phyloP scores from a whole-genome alignment of 1,140 invertebrate genomes.

The Caenorhabditis briggsae region DNA sequence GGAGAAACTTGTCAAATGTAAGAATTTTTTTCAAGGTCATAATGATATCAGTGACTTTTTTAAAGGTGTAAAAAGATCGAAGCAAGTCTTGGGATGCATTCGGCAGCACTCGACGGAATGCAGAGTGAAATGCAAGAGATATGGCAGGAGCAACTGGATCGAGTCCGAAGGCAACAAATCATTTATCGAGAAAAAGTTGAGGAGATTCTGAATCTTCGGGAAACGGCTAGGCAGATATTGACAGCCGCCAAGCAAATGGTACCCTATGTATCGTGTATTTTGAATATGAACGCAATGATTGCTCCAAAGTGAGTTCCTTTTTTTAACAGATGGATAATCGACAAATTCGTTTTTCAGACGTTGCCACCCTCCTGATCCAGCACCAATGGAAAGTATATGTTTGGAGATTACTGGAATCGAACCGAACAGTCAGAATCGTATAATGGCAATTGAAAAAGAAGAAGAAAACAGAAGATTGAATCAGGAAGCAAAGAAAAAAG shows the following conservation, averaged over 20 bases:
- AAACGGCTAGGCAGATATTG: conserved; percentile 68
- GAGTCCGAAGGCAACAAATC: conserved; percentile 70
- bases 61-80: conserved; percentile 70
- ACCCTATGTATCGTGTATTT: conserved; percentile 69
- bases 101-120: conserved; percentile 68
- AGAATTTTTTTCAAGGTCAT: no score
- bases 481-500: conserved; percentile 65
- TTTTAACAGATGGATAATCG: neutral
- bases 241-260: conserved; percentile 68
- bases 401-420: conserved; percentile 72
- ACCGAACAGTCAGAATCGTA: conserved; percentile 70
- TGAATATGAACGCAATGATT: conserved; percentile 59
- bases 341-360: conserved; percentile 63
- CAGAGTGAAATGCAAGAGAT: conserved; percentile 70
- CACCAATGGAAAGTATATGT: conserved; percentile 78
- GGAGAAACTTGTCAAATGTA: no score
- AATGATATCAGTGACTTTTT: no score
- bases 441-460: conserved; percentile 76
- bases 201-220: conserved; percentile 68
- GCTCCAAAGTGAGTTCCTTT: conserved; percentile 57
- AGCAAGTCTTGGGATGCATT: conserved; percentile 58
- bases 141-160: conserved; percentile 74
- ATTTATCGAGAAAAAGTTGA: conserved; percentile 70
- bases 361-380: conserved; percentile 64
- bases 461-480: conserved; percentile 67